Evolutionary conservation across 1,140 invertebrate species (phyloP).

Genomic region (Ceratitis capitata): DNA sequence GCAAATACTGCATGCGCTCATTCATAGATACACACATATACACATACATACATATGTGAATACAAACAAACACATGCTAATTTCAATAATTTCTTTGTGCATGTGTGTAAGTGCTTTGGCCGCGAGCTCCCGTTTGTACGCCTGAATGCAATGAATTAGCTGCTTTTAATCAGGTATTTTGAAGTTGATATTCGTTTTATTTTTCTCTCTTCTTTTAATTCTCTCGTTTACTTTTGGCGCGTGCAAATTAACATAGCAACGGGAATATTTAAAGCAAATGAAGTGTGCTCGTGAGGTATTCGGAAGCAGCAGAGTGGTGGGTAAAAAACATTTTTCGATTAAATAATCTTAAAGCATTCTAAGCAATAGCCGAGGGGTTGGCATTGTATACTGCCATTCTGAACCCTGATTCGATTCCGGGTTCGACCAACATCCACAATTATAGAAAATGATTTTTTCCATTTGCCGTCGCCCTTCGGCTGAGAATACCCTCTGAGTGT

Average conservation of each 20-base stretch:
- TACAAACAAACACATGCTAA: background rate
- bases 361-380: too few species aligned
- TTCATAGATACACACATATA: background rate
- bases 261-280: background rate
- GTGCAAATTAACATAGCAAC: background rate
- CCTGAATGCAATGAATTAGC: constrained; percentile 24
- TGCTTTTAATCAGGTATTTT: constrained; percentile 36
- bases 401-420: too few species aligned
- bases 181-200: background rate
- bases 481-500: too few species aligned
- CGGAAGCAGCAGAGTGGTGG: too few species aligned
- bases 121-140: constrained; percentile 16
- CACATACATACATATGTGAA: background rate
- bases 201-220: background rate
- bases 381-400: too few species aligned
- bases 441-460: too few species aligned
- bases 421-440: too few species aligned
- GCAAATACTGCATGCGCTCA: background rate
- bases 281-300: background rate
- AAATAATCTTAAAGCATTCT: too few species aligned
- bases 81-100: background rate
- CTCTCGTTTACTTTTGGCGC: background rate
- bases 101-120: background rate
- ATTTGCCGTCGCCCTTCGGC: too few species aligned
- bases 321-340: too few species aligned